Conservation (phyloP, 2,888 invertebrate genomes). For the Chelonus formosanus region DNA sequence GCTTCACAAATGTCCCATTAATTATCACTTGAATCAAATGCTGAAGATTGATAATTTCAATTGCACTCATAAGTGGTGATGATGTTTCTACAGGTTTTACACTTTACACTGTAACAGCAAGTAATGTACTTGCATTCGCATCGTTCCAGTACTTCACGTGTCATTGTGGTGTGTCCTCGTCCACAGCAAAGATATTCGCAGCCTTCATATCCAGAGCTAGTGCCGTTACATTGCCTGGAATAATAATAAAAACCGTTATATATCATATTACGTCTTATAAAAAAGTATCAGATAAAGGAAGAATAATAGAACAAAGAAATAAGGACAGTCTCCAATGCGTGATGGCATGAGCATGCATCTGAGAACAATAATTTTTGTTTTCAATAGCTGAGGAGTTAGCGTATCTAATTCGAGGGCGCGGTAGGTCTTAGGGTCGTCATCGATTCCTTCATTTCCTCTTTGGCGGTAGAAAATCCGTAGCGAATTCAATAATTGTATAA, state of each 20-base stretch:
- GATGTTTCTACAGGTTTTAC: slow-evolving; percentile 80
- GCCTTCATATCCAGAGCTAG: slow-evolving; percentile 72
- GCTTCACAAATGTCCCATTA: slow-evolving; percentile 11
- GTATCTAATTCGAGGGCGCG: slow-evolving; percentile 22
- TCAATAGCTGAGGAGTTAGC: slow-evolving; percentile 13
- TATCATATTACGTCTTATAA: not conserved
- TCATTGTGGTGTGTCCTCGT: slow-evolving; percentile 77
- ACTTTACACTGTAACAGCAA: slow-evolving; percentile 85
- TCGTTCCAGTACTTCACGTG: slow-evolving; percentile 75
- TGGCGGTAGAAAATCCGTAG: slow-evolving; percentile 48
- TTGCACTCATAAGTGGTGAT: slow-evolving; percentile 79
- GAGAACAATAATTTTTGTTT: slow-evolving; percentile 13
- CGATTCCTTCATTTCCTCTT: slow-evolving; percentile 35
- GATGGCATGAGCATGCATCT: slow-evolving; percentile 8
- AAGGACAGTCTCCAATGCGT: slow-evolving; percentile 4
- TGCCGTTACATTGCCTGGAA: slow-evolving; percentile 77
- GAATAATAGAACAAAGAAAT: slow-evolving; percentile 23
- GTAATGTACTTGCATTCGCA: slow-evolving; percentile 88
- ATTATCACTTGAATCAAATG: slow-evolving; percentile 4
- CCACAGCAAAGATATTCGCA: slow-evolving; percentile 87
- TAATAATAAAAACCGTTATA: slow-evolving; percentile 23
- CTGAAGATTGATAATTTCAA: slow-evolving; percentile 55
- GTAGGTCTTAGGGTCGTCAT: slow-evolving; percentile 14
- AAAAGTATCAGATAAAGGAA: slow-evolving; percentile 2
- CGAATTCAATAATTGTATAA: slow-evolving; percentile 51